Evolutionary conservation across 1,140 invertebrate genomes (phyloP).

Genomic region (Hermetia illucens): DNA sequence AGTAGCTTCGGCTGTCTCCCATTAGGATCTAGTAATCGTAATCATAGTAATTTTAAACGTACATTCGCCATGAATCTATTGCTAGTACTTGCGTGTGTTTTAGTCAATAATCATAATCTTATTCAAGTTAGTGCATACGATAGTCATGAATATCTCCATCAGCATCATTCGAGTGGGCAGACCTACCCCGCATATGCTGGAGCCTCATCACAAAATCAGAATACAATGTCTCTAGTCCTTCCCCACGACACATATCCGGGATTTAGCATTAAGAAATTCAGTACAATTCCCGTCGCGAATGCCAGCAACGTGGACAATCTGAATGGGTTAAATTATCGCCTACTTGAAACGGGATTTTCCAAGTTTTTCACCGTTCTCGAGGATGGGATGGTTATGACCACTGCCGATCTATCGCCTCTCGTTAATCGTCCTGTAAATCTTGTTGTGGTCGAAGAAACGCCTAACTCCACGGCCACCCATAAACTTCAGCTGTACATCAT

Average conservation of each 20-base stretch:
- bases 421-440: conserved; percentile 64
- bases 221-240: conserved; percentile 37
- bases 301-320: neutral
- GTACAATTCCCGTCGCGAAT: conserved; percentile 17
- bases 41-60: too few species aligned
- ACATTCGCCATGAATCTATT: too few species aligned
- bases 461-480: conserved; percentile 63
- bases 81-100: too few species aligned
- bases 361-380: conserved; percentile 76
- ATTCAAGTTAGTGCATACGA: too few species aligned
- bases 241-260: conserved; percentile 75
- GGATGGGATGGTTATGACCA: conserved; percentile 81
- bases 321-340: conserved; percentile 11
- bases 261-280: conserved; percentile 65
- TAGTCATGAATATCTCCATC: too few species aligned
- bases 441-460: conserved; percentile 62
- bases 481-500: conserved; percentile 67
- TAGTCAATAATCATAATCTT: too few species aligned
- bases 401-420: conserved; percentile 63
- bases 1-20: too few species aligned
- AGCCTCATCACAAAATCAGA: conserved; percentile 9
- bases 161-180: too few species aligned
- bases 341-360: conserved; percentile 57
- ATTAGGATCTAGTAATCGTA: too few species aligned
- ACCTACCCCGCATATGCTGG: too few species aligned